phyloP scores from a whole-genome alignment of 92 coral and sea anemone genomes.

The Ricordea florida region DNA sequence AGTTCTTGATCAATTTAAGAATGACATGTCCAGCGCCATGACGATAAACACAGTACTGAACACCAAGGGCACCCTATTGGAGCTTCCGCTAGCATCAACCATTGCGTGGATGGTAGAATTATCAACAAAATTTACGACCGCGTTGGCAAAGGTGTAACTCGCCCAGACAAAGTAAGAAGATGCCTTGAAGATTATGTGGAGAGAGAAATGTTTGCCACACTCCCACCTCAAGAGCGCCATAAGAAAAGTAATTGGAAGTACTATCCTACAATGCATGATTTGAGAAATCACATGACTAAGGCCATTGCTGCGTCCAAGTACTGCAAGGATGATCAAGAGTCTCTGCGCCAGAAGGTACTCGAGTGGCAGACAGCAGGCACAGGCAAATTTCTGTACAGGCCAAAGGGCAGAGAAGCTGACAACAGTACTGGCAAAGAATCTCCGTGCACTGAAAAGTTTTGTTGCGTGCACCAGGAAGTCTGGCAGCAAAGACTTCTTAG shows the following conservation, averaged over 20 bases:
- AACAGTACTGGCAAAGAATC: conserved; percentile 4
- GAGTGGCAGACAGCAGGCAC: conserved; percentile 40
- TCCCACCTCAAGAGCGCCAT: conserved; percentile 7
- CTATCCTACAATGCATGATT: conserved; percentile 50
- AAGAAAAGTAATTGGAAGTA: conserved; percentile 15
- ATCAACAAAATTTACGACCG: conserved; percentile 55
- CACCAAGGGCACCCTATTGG: conserved; percentile 46
- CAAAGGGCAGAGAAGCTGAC: conserved; percentile 23
- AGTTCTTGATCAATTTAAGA: conserved; percentile 20
- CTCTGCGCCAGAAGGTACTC: conserved; percentile 22
- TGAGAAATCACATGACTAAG: conserved; percentile 39
- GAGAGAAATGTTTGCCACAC: conserved; percentile 18
- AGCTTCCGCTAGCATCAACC: conserved; percentile 45
- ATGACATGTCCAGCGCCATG: conserved; percentile 14
- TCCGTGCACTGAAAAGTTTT: not conserved
- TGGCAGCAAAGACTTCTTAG: not conserved
- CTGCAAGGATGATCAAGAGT: conserved; percentile 59
- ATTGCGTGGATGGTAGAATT: conserved; percentile 47
- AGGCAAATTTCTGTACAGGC: conserved; percentile 15
- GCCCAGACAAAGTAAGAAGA: conserved; percentile 30
- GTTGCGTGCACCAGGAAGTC: not conserved
- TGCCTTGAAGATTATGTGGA: conserved; percentile 36
- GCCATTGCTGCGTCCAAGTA: conserved; percentile 42
- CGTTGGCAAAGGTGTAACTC: conserved; percentile 37
- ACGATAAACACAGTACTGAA: not conserved